A percentile compares a stretch with the other conserved stretches of the same genome.
These are phyloP conservation scores for Gerris lacustris DNA, from an alignment of 2,888 invertebrate genomes.

Conservation along the genomic window DNA sequence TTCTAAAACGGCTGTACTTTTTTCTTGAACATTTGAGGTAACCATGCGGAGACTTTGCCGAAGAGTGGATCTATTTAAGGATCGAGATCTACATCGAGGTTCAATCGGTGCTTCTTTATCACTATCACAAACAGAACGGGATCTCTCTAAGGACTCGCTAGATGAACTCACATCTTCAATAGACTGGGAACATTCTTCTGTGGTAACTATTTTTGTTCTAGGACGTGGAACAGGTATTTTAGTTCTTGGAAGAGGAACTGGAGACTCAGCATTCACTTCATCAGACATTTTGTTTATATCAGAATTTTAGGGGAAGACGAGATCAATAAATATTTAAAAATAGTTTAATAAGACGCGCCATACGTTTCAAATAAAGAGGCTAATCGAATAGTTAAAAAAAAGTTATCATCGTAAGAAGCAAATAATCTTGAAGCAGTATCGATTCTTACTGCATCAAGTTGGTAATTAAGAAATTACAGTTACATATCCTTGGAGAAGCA, in stretches of 20 bases:
- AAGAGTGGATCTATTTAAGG: slow-evolving; percentile 33
- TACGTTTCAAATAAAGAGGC: too few species aligned
- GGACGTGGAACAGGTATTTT: slow-evolving; percentile 17
- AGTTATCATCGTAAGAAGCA: too few species aligned
- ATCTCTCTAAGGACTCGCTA: not conserved
- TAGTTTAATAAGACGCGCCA: too few species aligned
- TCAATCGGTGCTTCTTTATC: not conserved
- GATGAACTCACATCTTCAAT: not conserved
- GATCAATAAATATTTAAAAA: too few species aligned
- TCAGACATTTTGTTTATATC: not conserved
- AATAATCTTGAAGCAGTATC: too few species aligned
- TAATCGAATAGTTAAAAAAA: too few species aligned
- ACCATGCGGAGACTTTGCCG: slow-evolving; percentile 43
- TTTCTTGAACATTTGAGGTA: slow-evolving; percentile 41
- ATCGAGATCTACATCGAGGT: not conserved
- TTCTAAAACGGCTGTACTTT: slow-evolving; percentile 50
- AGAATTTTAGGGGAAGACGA: too few species aligned
- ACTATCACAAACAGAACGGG: not conserved
- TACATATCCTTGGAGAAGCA: too few species aligned
- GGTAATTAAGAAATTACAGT: too few species aligned
- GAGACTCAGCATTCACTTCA: slow-evolving; percentile 14
- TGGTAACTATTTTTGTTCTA: not conserved
- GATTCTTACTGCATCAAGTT: too few species aligned
- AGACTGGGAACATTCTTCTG: not conserved
- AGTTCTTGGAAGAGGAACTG: slow-evolving; percentile 20